Conservation (phyloP, 2,888 invertebrate species). For the Lathronympha strigana region DNA sequence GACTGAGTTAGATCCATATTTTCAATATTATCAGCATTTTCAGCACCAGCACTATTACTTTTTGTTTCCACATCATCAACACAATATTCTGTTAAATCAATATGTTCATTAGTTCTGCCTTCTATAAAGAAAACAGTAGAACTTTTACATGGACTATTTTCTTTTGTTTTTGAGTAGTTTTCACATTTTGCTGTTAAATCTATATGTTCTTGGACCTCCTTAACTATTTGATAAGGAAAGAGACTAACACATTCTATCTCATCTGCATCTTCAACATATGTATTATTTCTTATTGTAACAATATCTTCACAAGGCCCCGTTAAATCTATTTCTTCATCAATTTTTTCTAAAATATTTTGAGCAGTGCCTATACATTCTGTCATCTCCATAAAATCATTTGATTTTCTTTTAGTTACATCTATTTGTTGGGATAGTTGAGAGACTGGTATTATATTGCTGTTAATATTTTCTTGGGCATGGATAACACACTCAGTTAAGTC, state of each 20-base stretch:
- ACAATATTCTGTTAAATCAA: conserved; percentile 7
- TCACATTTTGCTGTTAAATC: conserved; percentile 55
- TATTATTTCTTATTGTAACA: conserved; percentile 25
- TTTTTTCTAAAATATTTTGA: conserved; percentile 45
- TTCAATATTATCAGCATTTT: conserved; percentile 41
- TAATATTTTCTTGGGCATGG: conserved; percentile 43
- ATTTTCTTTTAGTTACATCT: conserved; percentile 57
- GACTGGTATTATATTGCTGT: conserved; percentile 29
- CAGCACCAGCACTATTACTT: conserved; percentile 26
- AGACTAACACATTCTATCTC: conserved; percentile 64
- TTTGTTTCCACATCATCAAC: conserved; percentile 22
- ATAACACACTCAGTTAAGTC: conserved; percentile 62
- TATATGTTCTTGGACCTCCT: conserved; percentile 49
- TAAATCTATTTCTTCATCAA: conserved; percentile 54
- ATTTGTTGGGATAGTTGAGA: conserved; percentile 48
- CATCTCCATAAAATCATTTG: conserved; percentile 72
- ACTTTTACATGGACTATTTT: conserved; percentile 29
- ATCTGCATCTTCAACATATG: conserved; percentile 65
- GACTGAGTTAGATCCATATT: conserved; percentile 65
- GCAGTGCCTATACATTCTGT: conserved; percentile 64
- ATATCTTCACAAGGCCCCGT: conserved; percentile 50
- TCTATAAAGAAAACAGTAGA: neutral
- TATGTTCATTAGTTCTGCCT: neutral
- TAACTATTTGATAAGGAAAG: conserved; percentile 47
- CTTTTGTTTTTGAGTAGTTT: conserved; percentile 33